phyloP scores from a whole-genome alignment of 2,888 invertebrate species.

The Adineta ricciae region DNA sequence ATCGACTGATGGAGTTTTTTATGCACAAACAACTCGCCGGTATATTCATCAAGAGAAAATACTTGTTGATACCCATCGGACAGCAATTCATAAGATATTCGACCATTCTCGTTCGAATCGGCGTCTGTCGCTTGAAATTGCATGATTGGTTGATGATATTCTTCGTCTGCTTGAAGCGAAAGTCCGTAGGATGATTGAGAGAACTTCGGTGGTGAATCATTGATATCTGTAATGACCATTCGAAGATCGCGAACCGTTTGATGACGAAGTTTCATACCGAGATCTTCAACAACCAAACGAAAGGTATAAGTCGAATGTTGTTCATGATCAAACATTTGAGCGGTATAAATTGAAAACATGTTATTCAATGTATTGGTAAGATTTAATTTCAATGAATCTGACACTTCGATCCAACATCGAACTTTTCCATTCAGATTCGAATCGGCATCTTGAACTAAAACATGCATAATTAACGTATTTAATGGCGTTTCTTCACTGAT shows the following conservation, averaged over 20 bases:
- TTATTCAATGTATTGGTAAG: not conserved
- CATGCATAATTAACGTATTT: slow-evolving; percentile 1
- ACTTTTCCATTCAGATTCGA: not conserved
- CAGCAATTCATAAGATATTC: not conserved
- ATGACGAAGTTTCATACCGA: not conserved
- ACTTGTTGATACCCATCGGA: not conserved
- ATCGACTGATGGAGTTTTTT: not conserved
- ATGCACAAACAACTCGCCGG: not conserved
- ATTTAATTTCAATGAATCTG: not conserved
- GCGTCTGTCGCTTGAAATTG: not conserved
- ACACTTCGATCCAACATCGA: not conserved
- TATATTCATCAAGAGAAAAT: not conserved
- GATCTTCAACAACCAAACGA: slow-evolving; percentile 8
- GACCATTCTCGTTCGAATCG: slow-evolving; percentile 1
- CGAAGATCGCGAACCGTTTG: not conserved
- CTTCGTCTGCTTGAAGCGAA: not conserved
- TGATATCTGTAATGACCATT: not conserved
- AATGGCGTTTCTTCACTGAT: not conserved
- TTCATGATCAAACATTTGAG: slow-evolving; percentile 16
- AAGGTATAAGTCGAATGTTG: not conserved
- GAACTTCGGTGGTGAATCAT: not conserved
- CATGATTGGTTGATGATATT: not conserved
- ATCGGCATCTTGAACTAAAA: not conserved
- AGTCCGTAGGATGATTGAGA: not conserved
- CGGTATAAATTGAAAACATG: slow-evolving; percentile 2